Evolutionary conservation across 2,113 vertebrate species (phyloP).

Genomic region (Platichthys stellatus): DNA sequence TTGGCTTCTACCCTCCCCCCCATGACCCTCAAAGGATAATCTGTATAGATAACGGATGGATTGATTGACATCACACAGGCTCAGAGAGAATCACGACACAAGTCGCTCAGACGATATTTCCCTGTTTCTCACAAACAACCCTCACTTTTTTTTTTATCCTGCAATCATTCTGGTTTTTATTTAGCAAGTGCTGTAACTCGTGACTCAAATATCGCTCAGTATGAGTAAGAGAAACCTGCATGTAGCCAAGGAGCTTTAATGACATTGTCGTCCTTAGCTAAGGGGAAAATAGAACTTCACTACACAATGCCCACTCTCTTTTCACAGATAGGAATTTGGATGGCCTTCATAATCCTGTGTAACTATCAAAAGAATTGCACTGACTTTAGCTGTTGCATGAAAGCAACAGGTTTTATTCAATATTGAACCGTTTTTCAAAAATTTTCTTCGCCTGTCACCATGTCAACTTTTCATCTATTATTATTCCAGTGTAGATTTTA

Average conservation of each 20-base stretch:
- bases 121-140: neutral
- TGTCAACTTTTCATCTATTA: conserved; percentile 9
- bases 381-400: neutral
- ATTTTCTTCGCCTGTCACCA: neutral
- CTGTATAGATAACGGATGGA: no score
- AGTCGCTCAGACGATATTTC: neutral
- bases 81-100: neutral
- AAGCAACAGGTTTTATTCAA: neutral
- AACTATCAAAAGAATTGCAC: neutral
- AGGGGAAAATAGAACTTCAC: neutral
- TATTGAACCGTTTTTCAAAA: neutral
- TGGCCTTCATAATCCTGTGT: neutral
- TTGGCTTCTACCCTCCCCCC: no score
- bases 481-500: conserved; percentile 7
- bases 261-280: neutral
- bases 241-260: neutral
- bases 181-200: neutral
- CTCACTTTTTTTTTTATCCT: no score
- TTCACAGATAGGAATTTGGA: neutral
- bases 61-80: neutral
- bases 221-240: neutral
- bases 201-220: neutral
- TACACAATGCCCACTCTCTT: no score
- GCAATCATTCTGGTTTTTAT: neutral
- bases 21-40: no score